Evolutionary conservation across 2,797 vertebrate species (phyloP).

Genomic region (Danionella dracula): DNA sequence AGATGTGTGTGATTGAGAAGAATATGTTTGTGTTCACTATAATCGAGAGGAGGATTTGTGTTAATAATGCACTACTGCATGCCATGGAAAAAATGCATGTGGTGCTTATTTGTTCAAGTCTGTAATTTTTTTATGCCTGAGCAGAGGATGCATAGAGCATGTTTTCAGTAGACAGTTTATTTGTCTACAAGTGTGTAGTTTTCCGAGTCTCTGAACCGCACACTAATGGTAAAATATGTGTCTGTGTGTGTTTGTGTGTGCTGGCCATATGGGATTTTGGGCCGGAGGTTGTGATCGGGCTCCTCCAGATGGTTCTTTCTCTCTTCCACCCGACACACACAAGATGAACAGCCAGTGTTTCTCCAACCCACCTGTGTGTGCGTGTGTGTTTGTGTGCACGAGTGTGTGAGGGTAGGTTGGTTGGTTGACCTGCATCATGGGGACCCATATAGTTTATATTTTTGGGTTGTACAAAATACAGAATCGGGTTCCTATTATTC

Average conservation of each 20-base stretch:
- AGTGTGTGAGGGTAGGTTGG: background rate
- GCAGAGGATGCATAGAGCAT: no score
- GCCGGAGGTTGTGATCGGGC: slow-evolving; percentile 37
- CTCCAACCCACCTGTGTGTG: slow-evolving; percentile 1
- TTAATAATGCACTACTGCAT: no score
- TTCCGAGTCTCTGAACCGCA: background rate
- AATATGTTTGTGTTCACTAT: no score
- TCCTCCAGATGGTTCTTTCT: slow-evolving; percentile 46
- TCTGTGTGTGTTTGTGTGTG: slow-evolving; percentile 27
- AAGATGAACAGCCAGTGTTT: slow-evolving; percentile 14
- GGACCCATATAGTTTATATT: no score
- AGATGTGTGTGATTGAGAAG: no score
- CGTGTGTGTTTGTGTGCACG: slow-evolving; percentile 7
- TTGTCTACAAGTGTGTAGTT: background rate
- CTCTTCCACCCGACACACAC: background rate
- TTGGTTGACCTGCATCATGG: background rate
- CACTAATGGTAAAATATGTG: no score
- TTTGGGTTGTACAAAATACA: no score
- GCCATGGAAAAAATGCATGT: no score
- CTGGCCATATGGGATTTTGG: slow-evolving; percentile 43
- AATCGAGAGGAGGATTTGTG: no score
- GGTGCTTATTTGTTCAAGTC: no score
- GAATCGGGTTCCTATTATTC: no score
- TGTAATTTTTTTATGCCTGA: background rate
- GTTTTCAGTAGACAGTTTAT: background rate